A percentile compares a stretch with the other conserved stretches of the same genome.
Evolutionary conservation across 2,113 vertebrate genomes (phyloP).

Genomic region (Cinclus mexicanus): DNA sequence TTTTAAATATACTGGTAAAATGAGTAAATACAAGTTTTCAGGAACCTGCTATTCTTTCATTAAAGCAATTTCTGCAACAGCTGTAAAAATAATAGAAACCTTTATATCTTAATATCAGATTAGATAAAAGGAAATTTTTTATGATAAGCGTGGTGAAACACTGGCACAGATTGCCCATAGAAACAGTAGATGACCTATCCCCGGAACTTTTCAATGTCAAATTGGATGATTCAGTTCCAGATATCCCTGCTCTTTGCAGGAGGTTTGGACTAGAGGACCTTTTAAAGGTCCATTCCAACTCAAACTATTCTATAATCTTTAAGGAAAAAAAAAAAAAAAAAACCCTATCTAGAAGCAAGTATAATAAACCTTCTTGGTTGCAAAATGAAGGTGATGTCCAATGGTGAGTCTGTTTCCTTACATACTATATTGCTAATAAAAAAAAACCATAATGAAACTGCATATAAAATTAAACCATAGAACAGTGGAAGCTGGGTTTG

Average conservation of each 20-base stretch:
- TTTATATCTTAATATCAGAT: background rate
- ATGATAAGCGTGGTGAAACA: background rate
- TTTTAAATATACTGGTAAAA: background rate
- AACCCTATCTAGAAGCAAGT: background rate
- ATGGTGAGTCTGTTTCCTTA: background rate
- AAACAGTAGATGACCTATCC: background rate
- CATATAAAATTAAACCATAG: background rate
- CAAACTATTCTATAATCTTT: background rate
- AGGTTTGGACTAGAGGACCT: background rate
- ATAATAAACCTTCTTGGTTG: background rate
- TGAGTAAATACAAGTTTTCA: background rate
- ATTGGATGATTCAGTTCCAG: rapidly evolving
- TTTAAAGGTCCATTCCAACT: background rate
- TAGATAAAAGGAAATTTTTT: background rate
- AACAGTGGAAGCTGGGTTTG: background rate
- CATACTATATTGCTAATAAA: background rate
- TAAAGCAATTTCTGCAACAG: background rate
- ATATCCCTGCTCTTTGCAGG: background rate
- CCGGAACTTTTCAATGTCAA: background rate
- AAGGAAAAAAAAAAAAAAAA: background rate
- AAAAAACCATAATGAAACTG: background rate
- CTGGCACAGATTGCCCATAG: rapidly evolving
- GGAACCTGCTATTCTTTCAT: background rate
- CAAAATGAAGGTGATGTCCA: background rate
- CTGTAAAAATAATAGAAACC: background rate